Percentiles rank a stretch among this genome's conserved stretches.
phyloP scores from a whole-genome alignment of 2,888 invertebrate species.

The Chamaedrilus cognettii region DNA sequence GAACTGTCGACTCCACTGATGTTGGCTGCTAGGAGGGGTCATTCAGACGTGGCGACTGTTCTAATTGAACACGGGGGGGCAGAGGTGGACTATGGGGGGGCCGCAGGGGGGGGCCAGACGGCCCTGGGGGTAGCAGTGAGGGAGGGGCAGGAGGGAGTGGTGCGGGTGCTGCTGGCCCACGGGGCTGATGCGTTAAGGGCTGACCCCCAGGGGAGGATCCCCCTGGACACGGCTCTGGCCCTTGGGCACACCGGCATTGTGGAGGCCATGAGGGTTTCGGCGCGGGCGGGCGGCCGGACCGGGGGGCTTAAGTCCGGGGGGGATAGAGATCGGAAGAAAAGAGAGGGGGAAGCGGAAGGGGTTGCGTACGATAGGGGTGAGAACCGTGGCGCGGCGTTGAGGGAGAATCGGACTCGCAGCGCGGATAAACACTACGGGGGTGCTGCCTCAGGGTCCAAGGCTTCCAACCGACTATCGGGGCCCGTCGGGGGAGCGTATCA shows the following conservation, averaged over 20 bases:
- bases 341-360: constrained; percentile 14
- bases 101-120: constrained; percentile 91
- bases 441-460: not conserved
- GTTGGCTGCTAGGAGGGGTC: constrained; percentile 96
- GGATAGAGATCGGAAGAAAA: constrained; percentile 20
- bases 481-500: not conserved
- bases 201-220: constrained; percentile 60
- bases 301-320: constrained; percentile 39
- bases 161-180: constrained; percentile 65
- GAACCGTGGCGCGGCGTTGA: not conserved
- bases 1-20: constrained; percentile 80
- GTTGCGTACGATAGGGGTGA: not conserved
- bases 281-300: constrained; percentile 71
- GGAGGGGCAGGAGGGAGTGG: constrained; percentile 92
- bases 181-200: constrained; percentile 60
- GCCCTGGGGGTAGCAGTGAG: constrained; percentile 91
- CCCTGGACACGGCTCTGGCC: constrained; percentile 73
- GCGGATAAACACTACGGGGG: not conserved
- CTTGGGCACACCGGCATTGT: constrained; percentile 85
- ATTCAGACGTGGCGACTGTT: constrained; percentile 79
- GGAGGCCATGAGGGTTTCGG: constrained; percentile 47
- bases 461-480: not conserved
- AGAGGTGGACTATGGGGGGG: constrained; percentile 80
- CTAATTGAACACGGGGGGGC: constrained; percentile 81
- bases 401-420: no score